Evolutionary conservation across 2,797 vertebrate species (phyloP).

Genomic region (Aeoliscus strigatus): DNA sequence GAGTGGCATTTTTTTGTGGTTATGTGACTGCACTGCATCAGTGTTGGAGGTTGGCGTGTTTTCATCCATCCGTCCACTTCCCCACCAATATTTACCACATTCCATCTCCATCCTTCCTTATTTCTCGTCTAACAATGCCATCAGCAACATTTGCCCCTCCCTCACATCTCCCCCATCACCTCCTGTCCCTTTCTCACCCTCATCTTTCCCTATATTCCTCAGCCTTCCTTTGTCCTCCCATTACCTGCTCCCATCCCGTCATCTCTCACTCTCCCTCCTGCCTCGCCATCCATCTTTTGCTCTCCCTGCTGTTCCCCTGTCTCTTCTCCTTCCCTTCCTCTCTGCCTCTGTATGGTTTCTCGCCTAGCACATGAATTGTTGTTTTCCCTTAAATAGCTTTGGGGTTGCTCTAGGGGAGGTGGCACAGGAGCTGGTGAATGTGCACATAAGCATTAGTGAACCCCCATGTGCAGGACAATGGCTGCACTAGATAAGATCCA

Average conservation of each 20-base stretch:
- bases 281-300: constrained; percentile 2
- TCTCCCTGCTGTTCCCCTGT: constrained; percentile 21
- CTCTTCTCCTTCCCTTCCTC: constrained; percentile 2
- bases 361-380: constrained; percentile 27
- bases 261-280: constrained; percentile 34
- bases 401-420: constrained; percentile 29
- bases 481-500: too few species aligned
- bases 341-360: constrained; percentile 15
- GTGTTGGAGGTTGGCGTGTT: constrained; percentile 29
- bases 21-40: constrained; percentile 35
- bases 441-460: constrained; percentile 2
- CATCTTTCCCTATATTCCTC: constrained; percentile 33
- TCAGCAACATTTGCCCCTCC: constrained; percentile 38
- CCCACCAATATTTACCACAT: constrained; percentile 22
- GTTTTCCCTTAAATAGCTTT: constrained; percentile 47
- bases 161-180: constrained; percentile 23
- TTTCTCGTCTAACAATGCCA: constrained; percentile 34
- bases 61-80: constrained; percentile 38
- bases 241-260: constrained; percentile 29
- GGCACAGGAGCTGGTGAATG: constrained; percentile 19
- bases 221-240: constrained; percentile 19
- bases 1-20: constrained; percentile 45
- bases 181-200: constrained; percentile 22
- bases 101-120: constrained; percentile 53
- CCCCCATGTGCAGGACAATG: too few species aligned